phyloP scores from a whole-genome alignment of 1,140 invertebrate genomes.

The Colletes latitarsis region DNA sequence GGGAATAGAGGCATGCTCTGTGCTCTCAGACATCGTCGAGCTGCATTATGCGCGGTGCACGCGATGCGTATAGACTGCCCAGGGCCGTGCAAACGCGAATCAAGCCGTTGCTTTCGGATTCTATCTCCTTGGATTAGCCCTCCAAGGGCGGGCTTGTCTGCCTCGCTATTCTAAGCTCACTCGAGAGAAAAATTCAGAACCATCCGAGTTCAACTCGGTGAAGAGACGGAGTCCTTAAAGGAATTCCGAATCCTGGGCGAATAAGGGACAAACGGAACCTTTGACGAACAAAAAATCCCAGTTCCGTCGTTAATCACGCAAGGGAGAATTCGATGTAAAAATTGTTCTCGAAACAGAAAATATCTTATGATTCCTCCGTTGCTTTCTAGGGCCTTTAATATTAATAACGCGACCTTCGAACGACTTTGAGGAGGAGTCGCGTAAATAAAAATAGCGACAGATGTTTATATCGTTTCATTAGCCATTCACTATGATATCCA shows the following conservation, averaged over 20 bases:
- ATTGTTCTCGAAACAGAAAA: too few species aligned
- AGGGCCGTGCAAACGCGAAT: slow-evolving; percentile 33
- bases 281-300: not conserved
- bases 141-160: too few species aligned
- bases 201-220: not conserved
- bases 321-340: too few species aligned
- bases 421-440: too few species aligned
- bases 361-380: too few species aligned
- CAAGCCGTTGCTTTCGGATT: not conserved
- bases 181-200: slow-evolving; percentile 21
- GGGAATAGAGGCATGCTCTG: slow-evolving; percentile 64
- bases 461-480: too few species aligned
- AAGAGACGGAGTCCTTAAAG: slow-evolving; percentile 23
- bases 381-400: too few species aligned
- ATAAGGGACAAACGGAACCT: not conserved
- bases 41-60: slow-evolving; percentile 57
- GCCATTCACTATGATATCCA: too few species aligned
- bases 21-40: slow-evolving; percentile 58
- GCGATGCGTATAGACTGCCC: slow-evolving; percentile 51
- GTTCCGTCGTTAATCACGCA: not conserved
- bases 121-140: not conserved
- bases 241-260: not conserved
- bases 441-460: too few species aligned
- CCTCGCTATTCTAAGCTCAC: not conserved
- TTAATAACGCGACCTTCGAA: too few species aligned